A percentile compares a stretch with the other conserved stretches of the same genome.
Conservation (phyloP, 2,888 invertebrate genomes). For the Diarsia mendica region DNA sequence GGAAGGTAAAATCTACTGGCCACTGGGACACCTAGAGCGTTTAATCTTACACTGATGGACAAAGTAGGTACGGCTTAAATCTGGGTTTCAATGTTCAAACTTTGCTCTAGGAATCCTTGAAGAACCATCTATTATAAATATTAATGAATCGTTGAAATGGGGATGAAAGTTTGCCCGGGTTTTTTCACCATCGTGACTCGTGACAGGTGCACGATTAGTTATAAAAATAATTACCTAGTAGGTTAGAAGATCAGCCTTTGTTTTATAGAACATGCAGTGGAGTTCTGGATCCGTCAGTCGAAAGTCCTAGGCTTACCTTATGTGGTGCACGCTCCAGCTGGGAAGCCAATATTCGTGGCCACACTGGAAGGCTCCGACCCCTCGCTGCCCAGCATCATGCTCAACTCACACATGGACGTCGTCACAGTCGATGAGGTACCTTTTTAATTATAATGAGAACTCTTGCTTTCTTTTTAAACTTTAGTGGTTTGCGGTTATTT, state of each 20-base stretch:
- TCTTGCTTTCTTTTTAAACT: neutral
- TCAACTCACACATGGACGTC: slow-evolving; percentile 99
- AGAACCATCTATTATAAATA: too few relatives aligned
- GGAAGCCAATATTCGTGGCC: slow-evolving; percentile 88
- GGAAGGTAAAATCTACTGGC: too few relatives aligned
- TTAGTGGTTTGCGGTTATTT: neutral
- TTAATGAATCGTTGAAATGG: neutral
- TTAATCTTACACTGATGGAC: neutral
- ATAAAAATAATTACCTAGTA: too few relatives aligned
- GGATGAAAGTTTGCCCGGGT: neutral
- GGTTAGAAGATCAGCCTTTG: neutral
- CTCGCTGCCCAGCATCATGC: slow-evolving; percentile 92
- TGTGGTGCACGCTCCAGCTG: slow-evolving; percentile 86
- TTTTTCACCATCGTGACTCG: too few relatives aligned
- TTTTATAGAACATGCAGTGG: slow-evolving; percentile 88
- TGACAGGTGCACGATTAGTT: too few relatives aligned
- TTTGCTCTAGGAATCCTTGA: too few relatives aligned
- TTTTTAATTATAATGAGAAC: neutral
- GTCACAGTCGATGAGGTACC: slow-evolving; percentile 95
- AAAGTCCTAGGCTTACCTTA: slow-evolving; percentile 92
- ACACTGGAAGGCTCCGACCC: slow-evolving; percentile 95
- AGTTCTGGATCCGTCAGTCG: slow-evolving; percentile 93
- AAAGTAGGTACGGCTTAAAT: neutral
- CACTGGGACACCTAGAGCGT: neutral
- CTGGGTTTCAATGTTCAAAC: too few relatives aligned